These are phyloP conservation scores for Sterna hirundo DNA, from an alignment of 2,113 vertebrate genomes.

Conservation along the genomic window DNA sequence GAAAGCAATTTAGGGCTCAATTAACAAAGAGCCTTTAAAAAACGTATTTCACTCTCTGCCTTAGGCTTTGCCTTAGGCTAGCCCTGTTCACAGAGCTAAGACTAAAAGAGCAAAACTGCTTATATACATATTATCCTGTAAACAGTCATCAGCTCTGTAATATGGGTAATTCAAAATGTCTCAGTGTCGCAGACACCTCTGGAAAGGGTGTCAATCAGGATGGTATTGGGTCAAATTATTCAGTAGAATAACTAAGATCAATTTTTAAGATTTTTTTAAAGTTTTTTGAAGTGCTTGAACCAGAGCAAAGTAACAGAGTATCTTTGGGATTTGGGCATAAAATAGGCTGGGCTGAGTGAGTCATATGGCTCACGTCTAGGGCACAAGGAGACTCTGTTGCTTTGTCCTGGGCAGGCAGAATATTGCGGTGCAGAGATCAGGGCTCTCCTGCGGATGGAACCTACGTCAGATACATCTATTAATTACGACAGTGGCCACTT, in stretches of 20 bases:
- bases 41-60: constrained; percentile 46
- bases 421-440: neutral
- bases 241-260: neutral
- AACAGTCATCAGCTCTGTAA: neutral
- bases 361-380: neutral
- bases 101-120: constrained; percentile 11
- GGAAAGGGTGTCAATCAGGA: neutral
- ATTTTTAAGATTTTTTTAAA: neutral
- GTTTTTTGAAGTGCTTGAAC: neutral
- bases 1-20: constrained; percentile 43
- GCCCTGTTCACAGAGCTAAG: constrained; percentile 4
- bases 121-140: neutral
- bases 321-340: neutral
- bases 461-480: neutral
- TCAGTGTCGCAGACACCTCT: neutral
- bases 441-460: neutral
- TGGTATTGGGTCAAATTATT: neutral
- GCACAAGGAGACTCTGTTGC: neutral
- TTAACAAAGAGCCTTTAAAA: constrained; percentile 56
- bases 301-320: neutral
- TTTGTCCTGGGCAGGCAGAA: neutral
- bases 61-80: constrained; percentile 51
- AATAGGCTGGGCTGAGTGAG: neutral
- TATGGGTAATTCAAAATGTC: neutral
- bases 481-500: neutral